phyloP scores from a whole-genome alignment of 2,113 vertebrate genomes.

The Reinhardtius hippoglossoides region DNA sequence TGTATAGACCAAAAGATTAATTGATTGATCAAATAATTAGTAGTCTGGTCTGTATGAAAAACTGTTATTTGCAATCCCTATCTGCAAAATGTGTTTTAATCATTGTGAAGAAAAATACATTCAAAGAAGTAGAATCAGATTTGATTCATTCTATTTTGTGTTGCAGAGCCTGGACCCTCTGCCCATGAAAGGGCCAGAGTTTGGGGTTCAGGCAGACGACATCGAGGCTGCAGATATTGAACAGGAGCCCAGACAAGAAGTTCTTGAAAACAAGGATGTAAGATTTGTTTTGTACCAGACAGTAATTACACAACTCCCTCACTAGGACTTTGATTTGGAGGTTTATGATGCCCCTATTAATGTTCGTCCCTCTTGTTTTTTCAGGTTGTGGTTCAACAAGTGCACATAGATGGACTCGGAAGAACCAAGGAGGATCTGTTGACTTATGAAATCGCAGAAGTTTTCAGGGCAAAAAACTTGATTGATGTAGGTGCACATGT shows the following conservation, averaged over 20 bases:
- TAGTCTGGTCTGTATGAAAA: no score
- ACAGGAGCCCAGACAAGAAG: constrained; percentile 91
- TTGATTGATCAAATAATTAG: no score
- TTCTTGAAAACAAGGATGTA: constrained; percentile 97
- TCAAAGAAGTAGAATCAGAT: no score
- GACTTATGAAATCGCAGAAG: constrained; percentile 91
- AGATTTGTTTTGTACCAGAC: constrained; percentile 50
- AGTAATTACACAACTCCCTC: not conserved
- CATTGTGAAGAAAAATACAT: no score
- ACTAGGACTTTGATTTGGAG: not conserved
- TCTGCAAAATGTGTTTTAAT: no score
- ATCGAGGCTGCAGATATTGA: constrained; percentile 89
- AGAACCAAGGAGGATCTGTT: constrained; percentile 95
- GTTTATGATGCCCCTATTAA: not conserved
- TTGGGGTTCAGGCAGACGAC: constrained; percentile 90
- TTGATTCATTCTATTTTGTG: not conserved
- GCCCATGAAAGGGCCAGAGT: constrained; percentile 89
- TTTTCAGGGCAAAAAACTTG: constrained; percentile 93
- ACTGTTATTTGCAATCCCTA: no score
- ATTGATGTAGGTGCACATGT: constrained; percentile 85
- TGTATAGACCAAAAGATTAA: no score
- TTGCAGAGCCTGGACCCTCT: constrained; percentile 94
- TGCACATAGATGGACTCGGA: constrained; percentile 94
- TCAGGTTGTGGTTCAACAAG: constrained; percentile 93
- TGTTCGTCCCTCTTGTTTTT: constrained; percentile 15